Percentiles rank a stretch among this genome's conserved stretches.
Evolutionary conservation across 2,113 vertebrate species (phyloP).

Genomic region (Hystrix cristata): DNA sequence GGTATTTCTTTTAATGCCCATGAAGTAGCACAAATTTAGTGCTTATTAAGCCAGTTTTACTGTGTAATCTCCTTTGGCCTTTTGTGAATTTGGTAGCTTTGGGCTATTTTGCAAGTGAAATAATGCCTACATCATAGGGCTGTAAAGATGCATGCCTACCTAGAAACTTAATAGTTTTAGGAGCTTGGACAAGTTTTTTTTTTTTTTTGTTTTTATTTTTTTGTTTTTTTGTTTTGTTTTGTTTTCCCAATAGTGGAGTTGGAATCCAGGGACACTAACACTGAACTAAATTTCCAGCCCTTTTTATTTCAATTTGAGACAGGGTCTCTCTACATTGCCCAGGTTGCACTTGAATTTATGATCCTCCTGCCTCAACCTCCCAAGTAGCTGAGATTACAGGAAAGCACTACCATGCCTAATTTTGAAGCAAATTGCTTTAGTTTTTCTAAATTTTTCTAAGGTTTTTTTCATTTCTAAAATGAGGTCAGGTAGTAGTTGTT

Average conservation of each 20-base stretch:
- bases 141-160: not conserved
- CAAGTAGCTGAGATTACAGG: not conserved
- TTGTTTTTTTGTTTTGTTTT: not conserved
- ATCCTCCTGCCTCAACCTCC: not conserved
- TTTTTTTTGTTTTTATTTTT: not conserved
- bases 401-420: not conserved
- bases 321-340: not conserved
- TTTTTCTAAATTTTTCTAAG: conserved; percentile 28
- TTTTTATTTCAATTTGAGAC: not conserved
- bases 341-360: not conserved
- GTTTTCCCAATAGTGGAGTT: not conserved
- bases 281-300: not conserved
- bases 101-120: conserved; percentile 12
- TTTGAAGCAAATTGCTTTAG: not conserved
- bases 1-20: not conserved
- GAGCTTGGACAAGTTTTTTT: not conserved
- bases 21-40: not conserved
- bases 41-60: not conserved
- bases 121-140: not conserved
- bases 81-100: not conserved
- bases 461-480: not conserved
- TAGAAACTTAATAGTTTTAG: not conserved
- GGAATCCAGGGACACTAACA: not conserved
- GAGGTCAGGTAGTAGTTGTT: not conserved
- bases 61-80: not conserved